phyloP scores from a whole-genome alignment of 2,888 invertebrate genomes.

The Steinernema scapterisci region DNA sequence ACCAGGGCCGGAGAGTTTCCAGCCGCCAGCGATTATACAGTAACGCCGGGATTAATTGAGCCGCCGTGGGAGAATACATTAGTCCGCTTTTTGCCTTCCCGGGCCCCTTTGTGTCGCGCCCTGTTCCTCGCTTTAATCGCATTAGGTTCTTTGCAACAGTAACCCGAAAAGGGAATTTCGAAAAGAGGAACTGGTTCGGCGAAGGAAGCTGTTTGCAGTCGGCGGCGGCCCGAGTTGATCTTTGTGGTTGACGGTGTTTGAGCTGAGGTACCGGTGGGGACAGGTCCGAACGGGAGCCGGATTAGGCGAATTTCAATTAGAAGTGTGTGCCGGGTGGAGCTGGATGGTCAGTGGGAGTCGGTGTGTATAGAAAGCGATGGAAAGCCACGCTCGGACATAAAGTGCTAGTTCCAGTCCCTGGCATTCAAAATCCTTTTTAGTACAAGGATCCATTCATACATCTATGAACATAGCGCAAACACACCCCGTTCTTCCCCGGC shows the following conservation, averaged over 20 bases:
- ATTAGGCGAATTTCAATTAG: not conserved
- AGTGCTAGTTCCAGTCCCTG: too few relatives aligned
- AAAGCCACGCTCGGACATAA: too few relatives aligned
- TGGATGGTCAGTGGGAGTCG: too few relatives aligned
- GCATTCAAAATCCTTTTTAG: too few relatives aligned
- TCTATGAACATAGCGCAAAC: too few relatives aligned
- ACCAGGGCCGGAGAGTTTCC: not conserved
- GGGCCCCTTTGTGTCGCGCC: too few relatives aligned
- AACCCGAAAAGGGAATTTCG: not conserved
- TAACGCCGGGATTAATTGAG: conserved; percentile 13
- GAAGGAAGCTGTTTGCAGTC: not conserved
- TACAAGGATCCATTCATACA: too few relatives aligned
- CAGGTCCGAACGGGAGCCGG: not conserved
- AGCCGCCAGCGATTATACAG: conserved; percentile 14
- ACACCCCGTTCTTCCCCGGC: too few relatives aligned
- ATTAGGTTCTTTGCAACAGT: conserved; percentile 26
- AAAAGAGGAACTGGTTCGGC: not conserved
- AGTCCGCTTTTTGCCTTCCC: not conserved
- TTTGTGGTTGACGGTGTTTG: not conserved
- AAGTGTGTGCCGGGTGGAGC: too few relatives aligned
- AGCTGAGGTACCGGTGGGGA: not conserved
- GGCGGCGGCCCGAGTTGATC: not conserved
- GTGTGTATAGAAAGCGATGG: too few relatives aligned
- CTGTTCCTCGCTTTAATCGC: not conserved
- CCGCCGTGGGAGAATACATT: not conserved